Percentiles rank a stretch among this genome's conserved stretches.
Evolutionary conservation across 2,888 invertebrate species (phyloP).

Genomic region (Steromphala cineraria): DNA sequence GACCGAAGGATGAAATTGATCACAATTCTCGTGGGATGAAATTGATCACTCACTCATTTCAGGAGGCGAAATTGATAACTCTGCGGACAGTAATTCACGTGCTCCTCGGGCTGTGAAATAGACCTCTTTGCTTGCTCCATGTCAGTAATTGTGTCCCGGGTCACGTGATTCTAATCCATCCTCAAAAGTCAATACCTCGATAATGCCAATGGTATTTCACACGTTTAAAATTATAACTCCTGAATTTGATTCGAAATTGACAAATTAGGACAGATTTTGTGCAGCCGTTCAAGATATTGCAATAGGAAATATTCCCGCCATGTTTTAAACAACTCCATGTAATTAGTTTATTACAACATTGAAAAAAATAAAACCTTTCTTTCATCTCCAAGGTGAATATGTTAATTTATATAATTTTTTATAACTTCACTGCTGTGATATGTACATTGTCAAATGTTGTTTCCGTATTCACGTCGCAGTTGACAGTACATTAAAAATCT

Average conservation of each 20-base stretch:
- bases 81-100: neutral
- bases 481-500: too few relatives aligned
- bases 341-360: too few relatives aligned
- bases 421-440: too few relatives aligned
- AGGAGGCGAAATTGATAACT: neutral
- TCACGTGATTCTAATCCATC: conserved; percentile 5
- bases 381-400: neutral
- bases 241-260: neutral
- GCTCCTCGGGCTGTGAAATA: neutral
- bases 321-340: too few relatives aligned
- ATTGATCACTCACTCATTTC: conserved; percentile 8
- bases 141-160: conserved; percentile 7
- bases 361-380: too few relatives aligned
- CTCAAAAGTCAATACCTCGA: neutral
- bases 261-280: neutral
- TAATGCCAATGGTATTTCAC: neutral
- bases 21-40: neutral
- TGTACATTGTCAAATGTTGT: too few relatives aligned
- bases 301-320: too few relatives aligned
- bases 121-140: conserved; percentile 6
- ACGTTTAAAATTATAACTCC: neutral
- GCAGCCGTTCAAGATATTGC: too few relatives aligned
- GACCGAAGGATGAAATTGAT: neutral
- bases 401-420: neutral
- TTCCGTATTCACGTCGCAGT: too few relatives aligned